Evolutionary conservation across 2,888 invertebrate genomes (phyloP), one percentile per base, ranked within the genome.

Genomic region (Melanotus villosus): DNA sequence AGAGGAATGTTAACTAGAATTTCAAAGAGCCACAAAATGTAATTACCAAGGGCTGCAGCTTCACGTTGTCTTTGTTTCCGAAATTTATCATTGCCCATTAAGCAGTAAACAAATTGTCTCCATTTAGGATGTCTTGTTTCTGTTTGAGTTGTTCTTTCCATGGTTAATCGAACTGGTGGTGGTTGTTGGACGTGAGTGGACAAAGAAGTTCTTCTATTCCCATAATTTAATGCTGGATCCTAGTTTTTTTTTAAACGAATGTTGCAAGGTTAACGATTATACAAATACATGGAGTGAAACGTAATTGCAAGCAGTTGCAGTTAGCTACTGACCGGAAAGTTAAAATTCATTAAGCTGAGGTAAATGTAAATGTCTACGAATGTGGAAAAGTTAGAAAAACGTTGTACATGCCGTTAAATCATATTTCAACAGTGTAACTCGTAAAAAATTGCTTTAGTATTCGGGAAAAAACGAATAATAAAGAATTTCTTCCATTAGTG

Each of bases 111-210:
- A 77, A 95, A 89, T 80, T 95, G 94, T 62, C 90, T 88, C 91
- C 93, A 93, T 77, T 91, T 91, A 0, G 94, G 92, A 50, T 93
- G 88, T 62, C 90, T 86, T 14, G 87, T 86, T 80, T 95, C 94
- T 0, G 95, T 95, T 85, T 95, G 95, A 0, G 95, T 95, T 64
- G 92, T 94, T 52, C 93, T 88, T 79, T 94, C 94, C 90, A 93
- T 91, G 6, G 93, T 93, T 19, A 91, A 85, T 7, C 89, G 85
- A 0, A 88, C 85, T 0, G 86, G 85, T 2, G 81, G 79, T 12
- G 60, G 65, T 36, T 26, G 50, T 12, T 32, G 32, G 0, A 57
- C 50, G 10, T 75, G 73, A 12, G 73, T 65, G 14, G 75, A 69
- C 43, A 77, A 63, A 38, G 83, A 83, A 6, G 81, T 80, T 70